These are phyloP conservation scores for Mycalesis mineus DNA, from an alignment of 2,888 invertebrate species.

Conservation along the genomic window DNA sequence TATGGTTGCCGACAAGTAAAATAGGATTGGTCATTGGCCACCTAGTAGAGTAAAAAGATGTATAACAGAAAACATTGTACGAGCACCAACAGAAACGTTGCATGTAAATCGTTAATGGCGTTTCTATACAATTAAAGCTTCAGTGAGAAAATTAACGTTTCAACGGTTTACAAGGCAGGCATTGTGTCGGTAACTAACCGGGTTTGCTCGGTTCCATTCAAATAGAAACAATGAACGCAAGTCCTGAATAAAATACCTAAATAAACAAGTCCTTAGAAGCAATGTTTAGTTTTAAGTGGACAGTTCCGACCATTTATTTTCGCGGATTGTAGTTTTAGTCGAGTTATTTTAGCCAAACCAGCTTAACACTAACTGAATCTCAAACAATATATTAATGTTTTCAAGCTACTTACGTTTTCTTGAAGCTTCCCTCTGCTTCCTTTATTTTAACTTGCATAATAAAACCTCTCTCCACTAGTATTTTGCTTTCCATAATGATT, in stretches of 20 bases:
- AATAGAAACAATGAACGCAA: constrained; percentile 27
- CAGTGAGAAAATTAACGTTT: constrained; percentile 26
- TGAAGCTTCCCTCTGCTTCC: background rate
- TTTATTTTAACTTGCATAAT: too few relatives aligned
- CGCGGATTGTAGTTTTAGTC: constrained; percentile 2
- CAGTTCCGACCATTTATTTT: constrained; percentile 23
- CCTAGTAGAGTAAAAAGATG: background rate
- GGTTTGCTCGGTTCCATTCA: constrained; percentile 28
- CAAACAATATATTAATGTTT: background rate
- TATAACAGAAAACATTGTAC: background rate
- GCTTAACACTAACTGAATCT: background rate
- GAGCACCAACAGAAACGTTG: background rate
- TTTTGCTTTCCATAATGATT: too few relatives aligned
- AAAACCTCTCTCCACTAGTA: too few relatives aligned
- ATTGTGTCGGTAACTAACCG: constrained; percentile 29
- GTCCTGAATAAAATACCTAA: constrained; percentile 25
- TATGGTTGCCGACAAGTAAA: too few relatives aligned
- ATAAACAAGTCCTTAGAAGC: constrained; percentile 24
- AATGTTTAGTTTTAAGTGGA: constrained; percentile 28
- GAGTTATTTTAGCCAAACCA: background rate
- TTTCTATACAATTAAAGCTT: constrained; percentile 27
- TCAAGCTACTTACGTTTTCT: too few relatives aligned
- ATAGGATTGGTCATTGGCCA: background rate
- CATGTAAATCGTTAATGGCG: constrained; percentile 19
- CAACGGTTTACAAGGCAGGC: constrained; percentile 24